Evolutionary conservation across 2,113 vertebrate species (phyloP), one percentile per base, ranked within the genome.

Genomic region (Microtus ochrogaster): DNA sequence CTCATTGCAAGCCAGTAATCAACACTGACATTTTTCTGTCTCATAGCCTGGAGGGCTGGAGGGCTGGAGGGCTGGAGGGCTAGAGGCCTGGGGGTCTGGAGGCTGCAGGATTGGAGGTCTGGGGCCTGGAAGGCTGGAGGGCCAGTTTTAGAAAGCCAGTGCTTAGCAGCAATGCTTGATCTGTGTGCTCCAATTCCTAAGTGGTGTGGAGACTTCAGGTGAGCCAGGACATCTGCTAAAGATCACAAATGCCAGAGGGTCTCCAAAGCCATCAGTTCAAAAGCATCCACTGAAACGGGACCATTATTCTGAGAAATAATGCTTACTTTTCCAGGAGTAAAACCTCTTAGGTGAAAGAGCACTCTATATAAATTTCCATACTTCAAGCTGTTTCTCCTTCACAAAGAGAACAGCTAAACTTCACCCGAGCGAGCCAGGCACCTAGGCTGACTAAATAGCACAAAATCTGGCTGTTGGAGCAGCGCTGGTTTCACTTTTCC

Each of bases 271-370:
- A 22, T 17, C 74, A 26, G n/a, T 11, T 63, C 90, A 22, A 5
- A 36, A 44, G 30, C 1, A 61, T 24, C 47, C 44, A 49, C 26
- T 1, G 68, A 87, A 65, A 19, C 52, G 82, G 44, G 26, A 11
- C 22, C 13, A 26, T 44, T 84, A 36, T 88, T 89, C 66, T 89
- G 77, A 49, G 73, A 96, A 95, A 76, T 30, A 39, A 52, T 41
- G 70, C 12, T 44, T 83, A 78, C 16, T 39, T 83, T 95, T 79
- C 58, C 85, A 70, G 65, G 85, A 90, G 12, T 55, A 39, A 73
- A 28, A 91, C 8, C 12, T 79, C 49, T 28, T 49, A 44, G 39
- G n/a, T 41, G 41, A 76, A 94, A 86, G 73, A 61, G 78, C 55
- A 63, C 7, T 28, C 24, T 41, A 5, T 19, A 3, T 63, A 19